A percentile compares a stretch with the other conserved stretches of the same genome.
Conservation (phyloP, 1,140 invertebrate species). For the Ptiloglossa arizonensis region DNA sequence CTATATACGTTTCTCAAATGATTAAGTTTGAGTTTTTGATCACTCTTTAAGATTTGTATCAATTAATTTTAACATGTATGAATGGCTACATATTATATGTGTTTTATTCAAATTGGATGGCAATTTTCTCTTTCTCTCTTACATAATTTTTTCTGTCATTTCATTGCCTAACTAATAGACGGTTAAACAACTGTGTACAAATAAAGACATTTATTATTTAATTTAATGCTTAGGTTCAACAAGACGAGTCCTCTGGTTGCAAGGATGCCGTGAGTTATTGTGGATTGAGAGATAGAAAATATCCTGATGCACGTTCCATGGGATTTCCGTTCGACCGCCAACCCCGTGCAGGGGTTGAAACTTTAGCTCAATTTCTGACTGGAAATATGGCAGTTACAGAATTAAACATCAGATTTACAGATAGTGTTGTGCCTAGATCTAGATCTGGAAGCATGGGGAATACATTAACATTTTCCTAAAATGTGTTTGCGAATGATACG, state of each 20-base stretch:
- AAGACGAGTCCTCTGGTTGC: constrained; percentile 82
- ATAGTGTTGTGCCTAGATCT: constrained; percentile 22
- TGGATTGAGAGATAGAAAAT: constrained; percentile 85
- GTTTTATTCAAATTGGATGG: no score
- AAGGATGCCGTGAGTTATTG: constrained; percentile 87
- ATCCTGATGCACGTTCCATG: constrained; percentile 87
- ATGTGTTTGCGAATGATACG: neutral
- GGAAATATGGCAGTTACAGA: constrained; percentile 75
- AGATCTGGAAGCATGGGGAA: constrained; percentile 53
- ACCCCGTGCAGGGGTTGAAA: constrained; percentile 67
- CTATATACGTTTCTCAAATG: no score
- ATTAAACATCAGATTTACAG: constrained; percentile 64
- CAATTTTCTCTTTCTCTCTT: no score
- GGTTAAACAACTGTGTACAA: no score
- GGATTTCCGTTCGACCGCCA: constrained; percentile 87
- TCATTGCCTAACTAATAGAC: no score
- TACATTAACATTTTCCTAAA: constrained; percentile 39
- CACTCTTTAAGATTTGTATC: no score
- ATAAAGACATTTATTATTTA: neutral
- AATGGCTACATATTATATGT: no score
- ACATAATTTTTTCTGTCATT: no score
- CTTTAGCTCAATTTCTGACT: constrained; percentile 73
- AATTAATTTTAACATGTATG: no score
- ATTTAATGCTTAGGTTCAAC: constrained; percentile 79
- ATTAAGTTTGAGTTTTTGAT: no score